Evolutionary conservation across 2,113 vertebrate species (phyloP), one percentile per base, ranked within the genome.

Genomic region (Orycteropus afer): DNA sequence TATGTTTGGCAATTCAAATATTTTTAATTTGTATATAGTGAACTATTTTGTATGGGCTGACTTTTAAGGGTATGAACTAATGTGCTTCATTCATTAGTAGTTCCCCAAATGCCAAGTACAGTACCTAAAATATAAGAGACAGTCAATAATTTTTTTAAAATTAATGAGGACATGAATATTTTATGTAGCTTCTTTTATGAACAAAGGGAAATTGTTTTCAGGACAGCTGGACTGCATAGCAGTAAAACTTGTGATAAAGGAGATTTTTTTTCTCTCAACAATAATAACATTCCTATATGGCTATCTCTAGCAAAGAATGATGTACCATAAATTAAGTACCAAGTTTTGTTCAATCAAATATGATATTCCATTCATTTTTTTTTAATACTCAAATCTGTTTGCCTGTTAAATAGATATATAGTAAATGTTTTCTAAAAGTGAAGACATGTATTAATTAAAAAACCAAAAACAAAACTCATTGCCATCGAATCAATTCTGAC

Each of bases 181-280:
- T 96, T 90, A 93, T 89, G 61, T 79, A 37, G 69, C 45, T 27
- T 92, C 23, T 94, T 94, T 96, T 91, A 95, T 97, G 59, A 94
- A 87, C 34, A 91, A 34, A 89, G 73, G 69, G 71, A 96, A 92
- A 85, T 88, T 22, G 53, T 84, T 94, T 93, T 51, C 53, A 91
- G 59, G 76, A 87, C 65, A 88, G 81, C 80, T 95, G 92, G 59
- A 47, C 87, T 90, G 27, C 37, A 45, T n/a, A 85, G 42, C 77
- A 85, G 80, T 90, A 73, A 91, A 94, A 40, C n/a, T 32, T 74
- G 17, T 77, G 49, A 40, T 71, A 81, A 89, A 90, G 45, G n/a
- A 87, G 65, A 88, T 45, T 40, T 65, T 90, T 69, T 77, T 97
- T 94, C 90, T 92, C 77, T 77, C 32, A 95, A 83, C 73, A 95